Evolutionary conservation across 2,888 invertebrate genomes (phyloP), one percentile per base, ranked within the genome.

Genomic region (Diplolepis rosae): DNA sequence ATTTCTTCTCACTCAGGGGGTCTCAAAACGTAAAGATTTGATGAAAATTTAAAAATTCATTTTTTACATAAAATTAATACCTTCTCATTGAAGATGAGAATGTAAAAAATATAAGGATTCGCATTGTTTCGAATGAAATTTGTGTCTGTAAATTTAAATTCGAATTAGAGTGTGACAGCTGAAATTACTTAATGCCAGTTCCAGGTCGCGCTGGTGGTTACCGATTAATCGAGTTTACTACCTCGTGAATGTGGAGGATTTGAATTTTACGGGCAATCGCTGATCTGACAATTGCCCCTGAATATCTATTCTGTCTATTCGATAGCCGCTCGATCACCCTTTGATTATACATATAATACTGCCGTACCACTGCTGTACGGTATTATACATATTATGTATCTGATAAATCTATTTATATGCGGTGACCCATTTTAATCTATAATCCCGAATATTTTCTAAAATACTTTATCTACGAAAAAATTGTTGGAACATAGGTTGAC

Each of bases 211-310:
- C 39, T 22, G n/a, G 61, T 61, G 24, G 39, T 61, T 39, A n/a
- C 61, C 61, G 61, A 61, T 61, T 61, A 61, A 61, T 61, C 24
- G 61, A 39, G 61, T 61, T 61, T 39, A 61, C 24, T 39, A 61
- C 61, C 39, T 61, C n/a, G 24, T 61, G 39, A 61, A 61, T 39
- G 39, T n/a, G n/a, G 61, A 61, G 24, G 24, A 22, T 39, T 39
- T 39, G 61, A 39, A 61, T 61, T 61, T 61, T 61, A 39, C 61
- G 61, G 61, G 61, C 61, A 61, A 61, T 61, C 61, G 24, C 39
- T 24, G 13, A 61, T 61, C n/a, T 32, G 61, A 24, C 35, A 61
- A 61, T 61, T 61, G 39, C 39, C 27, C 61, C 24, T 61, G 61
- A 61, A 61, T 61, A 61, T 39, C 61, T 61, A 61, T n/a, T 35